Percentiles rank a stretch among this genome's conserved stretches.
Conservation (phyloP, 2,888 invertebrate genomes). For the Timema podura region DNA sequence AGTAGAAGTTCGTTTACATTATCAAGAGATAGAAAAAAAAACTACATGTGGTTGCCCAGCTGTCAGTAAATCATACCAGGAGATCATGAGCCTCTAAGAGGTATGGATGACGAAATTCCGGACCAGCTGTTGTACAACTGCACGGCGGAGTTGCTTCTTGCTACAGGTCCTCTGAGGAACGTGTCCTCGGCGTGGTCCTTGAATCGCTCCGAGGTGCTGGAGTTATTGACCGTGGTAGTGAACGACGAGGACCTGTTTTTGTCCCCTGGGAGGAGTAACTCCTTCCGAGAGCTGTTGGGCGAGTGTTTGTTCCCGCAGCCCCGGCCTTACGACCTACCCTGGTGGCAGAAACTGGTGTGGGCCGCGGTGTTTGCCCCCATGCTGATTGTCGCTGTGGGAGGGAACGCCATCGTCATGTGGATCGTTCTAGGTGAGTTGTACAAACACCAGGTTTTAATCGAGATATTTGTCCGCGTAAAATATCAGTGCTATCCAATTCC, state of each 20-base stretch:
- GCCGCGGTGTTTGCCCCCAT: conserved; percentile 36
- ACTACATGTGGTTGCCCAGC: too few relatives aligned
- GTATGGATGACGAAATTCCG: not conserved
- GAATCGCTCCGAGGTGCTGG: conserved; percentile 18
- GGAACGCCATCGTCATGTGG: conserved; percentile 57
- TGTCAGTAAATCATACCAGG: too few relatives aligned
- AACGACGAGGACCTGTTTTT: not conserved
- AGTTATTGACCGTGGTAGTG: conserved; percentile 12
- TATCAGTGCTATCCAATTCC: too few relatives aligned
- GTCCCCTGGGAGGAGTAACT: too few relatives aligned
- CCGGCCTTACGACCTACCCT: conserved; percentile 48
- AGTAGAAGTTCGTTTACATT: too few relatives aligned
- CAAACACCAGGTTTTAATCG: too few relatives aligned
- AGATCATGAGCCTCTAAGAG: too few relatives aligned
- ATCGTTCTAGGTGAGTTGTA: conserved; percentile 46
- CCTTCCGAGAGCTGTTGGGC: conserved; percentile 4
- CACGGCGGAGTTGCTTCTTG: conserved; percentile 21
- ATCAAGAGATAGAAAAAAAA: too few relatives aligned
- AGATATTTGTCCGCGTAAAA: too few relatives aligned
- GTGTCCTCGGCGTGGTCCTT: conserved; percentile 13
- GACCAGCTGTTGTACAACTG: conserved; percentile 26
- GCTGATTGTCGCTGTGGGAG: conserved; percentile 40
- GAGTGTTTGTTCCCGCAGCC: conserved; percentile 49
- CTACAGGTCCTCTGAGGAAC: conserved; percentile 2
- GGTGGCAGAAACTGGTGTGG: conserved; percentile 42